phyloP scores from a whole-genome alignment of 1,140 invertebrate genomes.

The Papilio xuthus region DNA sequence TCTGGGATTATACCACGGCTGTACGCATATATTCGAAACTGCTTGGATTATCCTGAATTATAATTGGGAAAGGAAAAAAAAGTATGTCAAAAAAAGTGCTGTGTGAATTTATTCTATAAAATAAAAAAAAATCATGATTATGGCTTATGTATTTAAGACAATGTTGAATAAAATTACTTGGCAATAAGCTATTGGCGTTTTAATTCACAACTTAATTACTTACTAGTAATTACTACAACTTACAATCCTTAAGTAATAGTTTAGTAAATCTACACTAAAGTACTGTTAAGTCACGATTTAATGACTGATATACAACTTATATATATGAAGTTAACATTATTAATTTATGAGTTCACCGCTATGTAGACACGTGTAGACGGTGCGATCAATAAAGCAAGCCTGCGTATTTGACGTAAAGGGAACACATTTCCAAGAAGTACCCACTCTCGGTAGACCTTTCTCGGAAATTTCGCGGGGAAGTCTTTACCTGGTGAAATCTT shows the following conservation, averaged over 20 bases:
- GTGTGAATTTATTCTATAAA: too few relatives aligned
- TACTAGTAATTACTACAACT: too few relatives aligned
- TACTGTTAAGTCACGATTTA: not conserved
- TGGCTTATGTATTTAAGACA: too few relatives aligned
- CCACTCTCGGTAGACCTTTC: not conserved
- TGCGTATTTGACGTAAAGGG: conserved; percentile 16
- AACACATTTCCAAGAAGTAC: conserved; percentile 15
- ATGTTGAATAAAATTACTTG: too few relatives aligned
- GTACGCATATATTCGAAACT: not conserved
- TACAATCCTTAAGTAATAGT: too few relatives aligned
- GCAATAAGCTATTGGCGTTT: too few relatives aligned
- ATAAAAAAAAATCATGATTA: not conserved
- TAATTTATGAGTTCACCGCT: not conserved
- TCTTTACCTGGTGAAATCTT: not conserved
- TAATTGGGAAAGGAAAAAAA: not conserved
- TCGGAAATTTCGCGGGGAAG: not conserved
- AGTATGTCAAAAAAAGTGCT: too few relatives aligned
- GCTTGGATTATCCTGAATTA: not conserved
- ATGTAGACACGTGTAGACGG: not conserved
- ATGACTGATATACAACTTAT: not conserved
- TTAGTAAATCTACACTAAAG: not conserved
- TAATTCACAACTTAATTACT: too few relatives aligned
- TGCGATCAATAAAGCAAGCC: conserved; percentile 19
- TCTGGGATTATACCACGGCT: conserved; percentile 11
- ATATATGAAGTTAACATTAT: not conserved